A percentile compares a stretch with the other conserved stretches of the same genome.
phyloP scores from a whole-genome alignment of 2,113 vertebrate species.

The Esox niger region DNA sequence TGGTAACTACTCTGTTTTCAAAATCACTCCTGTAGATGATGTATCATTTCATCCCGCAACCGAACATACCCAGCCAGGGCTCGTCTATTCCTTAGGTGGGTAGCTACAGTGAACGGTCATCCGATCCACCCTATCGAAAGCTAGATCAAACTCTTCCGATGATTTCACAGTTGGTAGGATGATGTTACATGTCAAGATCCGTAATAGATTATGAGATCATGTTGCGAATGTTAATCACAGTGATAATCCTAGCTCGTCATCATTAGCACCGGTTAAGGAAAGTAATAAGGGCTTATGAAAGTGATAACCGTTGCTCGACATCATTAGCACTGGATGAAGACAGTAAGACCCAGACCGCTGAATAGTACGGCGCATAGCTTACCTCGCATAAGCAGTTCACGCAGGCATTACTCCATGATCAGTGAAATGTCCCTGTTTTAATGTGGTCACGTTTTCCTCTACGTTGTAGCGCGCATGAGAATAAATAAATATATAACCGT shows the following conservation, averaged over 20 bases:
- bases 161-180: no score
- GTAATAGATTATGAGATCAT: not conserved
- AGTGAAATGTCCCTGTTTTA: conserved; percentile 23
- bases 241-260: not conserved
- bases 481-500: conserved; percentile 34
- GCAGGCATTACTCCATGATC: conserved; percentile 52
- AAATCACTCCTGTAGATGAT: not conserved
- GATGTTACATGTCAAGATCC: no score
- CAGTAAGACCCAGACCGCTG: not conserved
- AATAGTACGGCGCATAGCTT: conserved; percentile 13
- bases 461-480: conserved; percentile 42
- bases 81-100: no score
- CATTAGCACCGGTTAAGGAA: not conserved
- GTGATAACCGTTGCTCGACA: not conserved
- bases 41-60: not conserved
- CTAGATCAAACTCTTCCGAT: no score
- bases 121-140: no score
- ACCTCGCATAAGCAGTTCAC: conserved; percentile 40
- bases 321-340: not conserved
- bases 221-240: not conserved
- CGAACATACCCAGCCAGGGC: not conserved
- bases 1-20: not conserved
- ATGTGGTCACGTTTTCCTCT: conserved; percentile 41
- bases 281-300: no score
- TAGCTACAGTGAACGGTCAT: no score